Evolutionary conservation across 1,140 invertebrate species (phyloP).

Genomic region (Neuroterus valhalla): DNA sequence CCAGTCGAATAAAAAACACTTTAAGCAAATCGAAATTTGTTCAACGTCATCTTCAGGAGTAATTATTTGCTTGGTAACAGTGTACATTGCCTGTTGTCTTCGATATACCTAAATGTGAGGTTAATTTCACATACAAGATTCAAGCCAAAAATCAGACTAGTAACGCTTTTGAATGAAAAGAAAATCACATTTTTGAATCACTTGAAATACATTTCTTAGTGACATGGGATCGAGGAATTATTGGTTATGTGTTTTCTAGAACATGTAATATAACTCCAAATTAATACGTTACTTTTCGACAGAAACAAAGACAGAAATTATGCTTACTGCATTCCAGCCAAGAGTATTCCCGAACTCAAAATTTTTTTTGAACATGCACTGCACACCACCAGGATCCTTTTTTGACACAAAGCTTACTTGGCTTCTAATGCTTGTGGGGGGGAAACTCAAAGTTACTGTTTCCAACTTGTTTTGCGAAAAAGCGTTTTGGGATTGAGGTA

Average conservation of each 20-base stretch:
- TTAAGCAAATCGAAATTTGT: background rate
- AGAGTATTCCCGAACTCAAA: background rate
- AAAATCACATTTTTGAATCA: background rate
- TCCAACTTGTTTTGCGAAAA: slow-evolving; percentile 4
- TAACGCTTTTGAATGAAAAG: too few species aligned
- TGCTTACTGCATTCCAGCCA: background rate
- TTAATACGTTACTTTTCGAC: background rate
- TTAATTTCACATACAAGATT: too few species aligned
- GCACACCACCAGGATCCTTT: slow-evolving; percentile 13
- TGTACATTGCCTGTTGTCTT: background rate
- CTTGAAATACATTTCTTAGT: background rate
- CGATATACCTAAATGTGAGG: too few species aligned
- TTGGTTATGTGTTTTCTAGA: slow-evolving; percentile 24
- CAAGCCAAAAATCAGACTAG: too few species aligned
- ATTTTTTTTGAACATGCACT: slow-evolving; percentile 22
- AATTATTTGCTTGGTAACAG: background rate
- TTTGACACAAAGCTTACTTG: slow-evolving; percentile 27
- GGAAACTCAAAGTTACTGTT: slow-evolving; percentile 11
- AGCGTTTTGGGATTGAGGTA: background rate
- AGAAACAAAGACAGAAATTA: slow-evolving; percentile 9
- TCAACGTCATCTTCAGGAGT: background rate
- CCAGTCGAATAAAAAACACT: background rate
- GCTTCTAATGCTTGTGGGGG: slow-evolving; percentile 28
- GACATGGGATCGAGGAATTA: slow-evolving; percentile 5
- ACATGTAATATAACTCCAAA: background rate